These are phyloP conservation scores for Anthoptus insignis DNA, from an alignment of 2,888 invertebrate genomes.

Conservation along the genomic window DNA sequence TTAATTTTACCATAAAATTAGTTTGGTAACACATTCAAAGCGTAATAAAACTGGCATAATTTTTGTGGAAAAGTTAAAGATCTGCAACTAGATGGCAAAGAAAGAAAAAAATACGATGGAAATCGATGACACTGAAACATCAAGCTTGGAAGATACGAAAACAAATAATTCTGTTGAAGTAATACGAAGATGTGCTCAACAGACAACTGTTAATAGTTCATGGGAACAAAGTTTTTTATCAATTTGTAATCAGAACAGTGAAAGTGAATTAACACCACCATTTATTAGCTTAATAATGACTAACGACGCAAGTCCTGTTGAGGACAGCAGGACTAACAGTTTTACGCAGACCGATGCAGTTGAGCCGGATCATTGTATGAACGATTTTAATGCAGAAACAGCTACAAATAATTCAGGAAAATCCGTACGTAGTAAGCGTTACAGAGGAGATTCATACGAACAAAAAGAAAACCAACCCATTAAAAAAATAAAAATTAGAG, in stretches of 20 bases:
- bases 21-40: background rate
- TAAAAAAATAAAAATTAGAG: constrained; percentile 72
- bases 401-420: constrained; percentile 64
- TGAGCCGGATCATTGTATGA: constrained; percentile 58
- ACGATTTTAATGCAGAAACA: constrained; percentile 63
- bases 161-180: constrained; percentile 67
- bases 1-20: too few relatives aligned
- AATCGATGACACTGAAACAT: constrained; percentile 54
- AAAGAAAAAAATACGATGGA: constrained; percentile 52
- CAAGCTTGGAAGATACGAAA: constrained; percentile 46
- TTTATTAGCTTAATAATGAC: constrained; percentile 67
- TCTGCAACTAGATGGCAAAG: constrained; percentile 40
- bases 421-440: constrained; percentile 63
- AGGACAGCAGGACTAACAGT: constrained; percentile 55
- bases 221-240: constrained; percentile 68
- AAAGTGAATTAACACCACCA: constrained; percentile 64
- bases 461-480: constrained; percentile 62
- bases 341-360: constrained; percentile 70
- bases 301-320: constrained; percentile 58
- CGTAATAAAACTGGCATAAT: background rate
- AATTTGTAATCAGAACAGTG: constrained; percentile 59
- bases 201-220: constrained; percentile 62
- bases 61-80: background rate
- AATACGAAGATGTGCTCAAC: constrained; percentile 66
- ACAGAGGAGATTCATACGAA: constrained; percentile 65